Conservation (phyloP, 2,888 invertebrate species). For the Sisyra nigra region DNA sequence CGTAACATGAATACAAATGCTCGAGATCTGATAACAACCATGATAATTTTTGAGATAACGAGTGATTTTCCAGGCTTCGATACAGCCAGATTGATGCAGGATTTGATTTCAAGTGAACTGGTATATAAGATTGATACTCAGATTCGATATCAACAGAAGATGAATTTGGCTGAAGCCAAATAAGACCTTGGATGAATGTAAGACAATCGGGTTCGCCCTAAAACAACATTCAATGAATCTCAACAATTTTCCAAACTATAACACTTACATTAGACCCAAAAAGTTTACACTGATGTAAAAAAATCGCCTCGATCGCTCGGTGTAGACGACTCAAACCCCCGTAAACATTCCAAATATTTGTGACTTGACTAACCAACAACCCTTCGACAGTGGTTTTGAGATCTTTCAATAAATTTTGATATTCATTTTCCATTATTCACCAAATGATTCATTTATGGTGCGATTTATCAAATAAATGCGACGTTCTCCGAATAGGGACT, state of each 20-base stretch:
- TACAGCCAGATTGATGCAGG: slow-evolving; percentile 36
- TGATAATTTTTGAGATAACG: slow-evolving; percentile 39
- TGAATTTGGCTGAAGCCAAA: slow-evolving; percentile 41
- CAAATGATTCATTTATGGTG: neutral
- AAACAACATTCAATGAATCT: slow-evolving; percentile 15
- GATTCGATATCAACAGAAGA: slow-evolving; percentile 29
- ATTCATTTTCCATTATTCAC: slow-evolving; percentile 17
- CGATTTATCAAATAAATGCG: no score
- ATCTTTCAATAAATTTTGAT: slow-evolving; percentile 32
- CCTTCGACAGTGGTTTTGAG: slow-evolving; percentile 39
- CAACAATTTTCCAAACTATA: no score
- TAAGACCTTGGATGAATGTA: slow-evolving; percentile 39
- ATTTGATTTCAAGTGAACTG: slow-evolving; percentile 29
- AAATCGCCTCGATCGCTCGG: slow-evolving; percentile 35
- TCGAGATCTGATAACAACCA: slow-evolving; percentile 43
- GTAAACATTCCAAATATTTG: slow-evolving; percentile 42
- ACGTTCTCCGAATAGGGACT: no score
- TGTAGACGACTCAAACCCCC: slow-evolving; percentile 39
- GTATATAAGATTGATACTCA: slow-evolving; percentile 26
- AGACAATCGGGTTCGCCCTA: slow-evolving; percentile 35
- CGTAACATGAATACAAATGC: slow-evolving; percentile 39
- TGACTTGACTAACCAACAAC: slow-evolving; percentile 33
- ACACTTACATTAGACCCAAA: slow-evolving; percentile 25
- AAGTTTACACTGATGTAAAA: slow-evolving; percentile 36
- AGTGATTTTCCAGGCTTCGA: slow-evolving; percentile 35